Evolutionary conservation across 2,888 invertebrate species (phyloP).

Genomic region (Zelleria hepariella): DNA sequence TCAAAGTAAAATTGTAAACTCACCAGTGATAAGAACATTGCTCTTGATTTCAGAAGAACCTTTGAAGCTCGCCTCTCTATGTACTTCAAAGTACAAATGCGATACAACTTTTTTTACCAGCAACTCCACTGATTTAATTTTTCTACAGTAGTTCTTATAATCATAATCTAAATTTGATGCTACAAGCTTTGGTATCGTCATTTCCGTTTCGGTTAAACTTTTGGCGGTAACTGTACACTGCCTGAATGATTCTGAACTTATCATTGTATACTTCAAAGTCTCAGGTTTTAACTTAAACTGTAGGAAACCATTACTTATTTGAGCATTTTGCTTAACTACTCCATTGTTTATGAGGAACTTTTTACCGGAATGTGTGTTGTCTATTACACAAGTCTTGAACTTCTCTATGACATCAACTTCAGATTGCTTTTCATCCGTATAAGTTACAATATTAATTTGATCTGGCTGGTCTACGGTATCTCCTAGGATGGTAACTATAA

Average conservation of each 20-base stretch:
- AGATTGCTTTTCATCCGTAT: conserved; percentile 38
- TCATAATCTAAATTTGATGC: conserved; percentile 46
- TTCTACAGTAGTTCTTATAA: conserved; percentile 57
- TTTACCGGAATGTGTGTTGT: conserved; percentile 56
- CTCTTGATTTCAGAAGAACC: conserved; percentile 57
- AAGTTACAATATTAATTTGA: conserved; percentile 66
- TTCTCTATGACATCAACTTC: conserved; percentile 49
- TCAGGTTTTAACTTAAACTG: conserved; percentile 59
- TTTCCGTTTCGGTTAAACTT: conserved; percentile 39
- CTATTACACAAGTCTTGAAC: conserved; percentile 66
- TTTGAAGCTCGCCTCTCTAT: conserved; percentile 52
- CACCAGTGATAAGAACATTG: conserved; percentile 57
- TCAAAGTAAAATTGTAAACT: conserved; percentile 14
- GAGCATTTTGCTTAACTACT: conserved; percentile 54
- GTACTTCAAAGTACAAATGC: conserved; percentile 53
- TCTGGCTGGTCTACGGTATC: conserved; percentile 44
- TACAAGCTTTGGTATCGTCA: conserved; percentile 31
- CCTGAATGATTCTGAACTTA: conserved; percentile 65
- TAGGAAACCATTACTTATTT: conserved; percentile 44
- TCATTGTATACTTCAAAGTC: conserved; percentile 56
- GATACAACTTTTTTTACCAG: conserved; percentile 41
- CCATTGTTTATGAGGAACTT: conserved; percentile 70
- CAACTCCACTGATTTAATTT: conserved; percentile 63
- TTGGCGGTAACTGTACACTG: conserved; percentile 59
- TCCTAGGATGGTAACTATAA: conserved; percentile 59